Evolutionary conservation across 2,888 invertebrate species (phyloP), one percentile per base, ranked within the genome.

Genomic region (Catonia carolina): DNA sequence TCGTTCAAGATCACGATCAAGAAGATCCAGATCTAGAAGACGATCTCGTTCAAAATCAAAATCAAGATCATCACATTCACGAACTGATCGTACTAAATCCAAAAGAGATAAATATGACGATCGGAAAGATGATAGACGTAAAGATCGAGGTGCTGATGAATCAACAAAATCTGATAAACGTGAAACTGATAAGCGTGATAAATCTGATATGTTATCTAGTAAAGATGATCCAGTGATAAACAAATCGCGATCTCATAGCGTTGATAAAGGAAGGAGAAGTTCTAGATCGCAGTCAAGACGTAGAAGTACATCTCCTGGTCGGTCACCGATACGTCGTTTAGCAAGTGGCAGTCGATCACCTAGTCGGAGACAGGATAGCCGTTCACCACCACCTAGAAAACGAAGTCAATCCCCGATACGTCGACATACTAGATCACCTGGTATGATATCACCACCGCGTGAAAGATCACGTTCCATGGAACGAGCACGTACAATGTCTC

Each of bases 401-500:
- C 48, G 57, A 1, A 60, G 59, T 37, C 36, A 27, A 12, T 61
- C 60, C 15, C 56, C 56, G 2, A 37, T 27, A 14, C 50, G 49
- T 31, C 41, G 60, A 45, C 37, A 48, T 2, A 35, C 23, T 27
- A 42, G 55, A 33, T 51, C 56, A 5, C 31, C 53, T 27, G 27
- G 27, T 27, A 27, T 27, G 4, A 8, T 27, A 6, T 27, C 27
- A 27, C 27, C 27, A 27, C 27, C 27, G 8, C 27, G 27, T 27
- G 27, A 8, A 27, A 27, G 27, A 8, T 27, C 27, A 27, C 27
- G 27, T 27, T 27, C 27, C 4, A 8, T 27, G 4, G 66, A 12
- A 73, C 75, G 1, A 71, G 80, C 1, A 80, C 79, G 63, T 80
- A 81, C 61, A 76, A 81, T 53, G 78, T 70, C 0, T 73, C 73